Conservation (phyloP, 2,888 invertebrate genomes). For the Agrochola litura region DNA sequence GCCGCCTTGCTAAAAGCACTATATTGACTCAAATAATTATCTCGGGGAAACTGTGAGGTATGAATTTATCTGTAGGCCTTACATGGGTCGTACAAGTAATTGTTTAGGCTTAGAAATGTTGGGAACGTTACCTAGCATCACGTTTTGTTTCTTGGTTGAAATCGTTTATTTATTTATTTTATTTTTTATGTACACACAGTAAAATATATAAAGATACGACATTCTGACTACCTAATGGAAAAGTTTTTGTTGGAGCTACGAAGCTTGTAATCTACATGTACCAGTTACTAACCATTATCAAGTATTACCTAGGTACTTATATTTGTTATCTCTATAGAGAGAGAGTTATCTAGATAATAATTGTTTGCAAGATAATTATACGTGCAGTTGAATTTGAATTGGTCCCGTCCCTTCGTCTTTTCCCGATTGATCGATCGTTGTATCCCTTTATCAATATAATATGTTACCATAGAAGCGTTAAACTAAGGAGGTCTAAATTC, state of each 20-base stretch:
- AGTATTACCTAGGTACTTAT: too few species aligned
- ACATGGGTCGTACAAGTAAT: conserved; percentile 51
- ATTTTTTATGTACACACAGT: too few species aligned
- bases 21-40: conserved; percentile 81
- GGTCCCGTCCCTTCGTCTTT: not conserved
- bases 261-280: not conserved
- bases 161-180: not conserved
- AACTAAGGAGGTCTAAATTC: conserved; percentile 41
- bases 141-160: conserved; percentile 2
- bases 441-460: not conserved
- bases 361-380: not conserved
- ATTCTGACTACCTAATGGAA: not conserved
- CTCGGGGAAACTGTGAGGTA: conserved; percentile 64
- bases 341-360: not conserved
- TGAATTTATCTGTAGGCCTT: conserved; percentile 55
- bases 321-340: not conserved
- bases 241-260: not conserved
- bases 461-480: not conserved
- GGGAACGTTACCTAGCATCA: not conserved
- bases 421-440: not conserved
- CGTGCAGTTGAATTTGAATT: not conserved
- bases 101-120: conserved; percentile 29
- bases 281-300: not conserved
- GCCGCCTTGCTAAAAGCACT: conserved; percentile 83
- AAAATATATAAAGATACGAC: not conserved